Evolutionary conservation across 2,888 invertebrate species (phyloP), one percentile per base, ranked within the genome.

Genomic region (Ichneumoninae sp.): DNA sequence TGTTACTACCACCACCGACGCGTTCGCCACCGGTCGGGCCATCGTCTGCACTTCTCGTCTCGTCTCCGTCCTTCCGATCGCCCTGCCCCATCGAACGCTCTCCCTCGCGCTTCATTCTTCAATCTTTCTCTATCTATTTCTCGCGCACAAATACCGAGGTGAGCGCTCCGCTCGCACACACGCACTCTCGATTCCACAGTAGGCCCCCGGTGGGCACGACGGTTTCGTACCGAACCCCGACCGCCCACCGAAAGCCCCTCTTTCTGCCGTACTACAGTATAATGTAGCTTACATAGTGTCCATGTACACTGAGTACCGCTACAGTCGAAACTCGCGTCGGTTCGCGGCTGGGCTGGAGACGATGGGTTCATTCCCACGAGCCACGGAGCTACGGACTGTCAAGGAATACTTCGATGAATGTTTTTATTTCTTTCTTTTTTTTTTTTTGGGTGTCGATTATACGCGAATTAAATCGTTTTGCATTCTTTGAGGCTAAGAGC

Each of bases 171-270:
- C 66, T 70, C 47, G 75, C 76, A 71, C 71, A 60, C 69, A 60
- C 75, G 80, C 80, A 80, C 84, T 77, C 84, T 68, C 74, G 73
- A 57, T 75, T 80, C 60, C 66, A 73, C 80, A 65, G 69, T 79
- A 44, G 26, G n/a, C 71, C 66, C 69, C 68, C 81, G 80, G 74
- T 75, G 69, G 70, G 68, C 69, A 84, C 81, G 73, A 57, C 81
- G 52, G 54, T 84, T 84, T 84, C 84, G 84, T 78, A 81, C 73
- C 44, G 26, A 74, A 81, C 71, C 77, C 47, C 74, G 52, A 74
- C 69, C 77, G 52, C 74, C 73, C 74, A 77, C 69, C 57, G 69
- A 54, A 68, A 16, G 52, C 68, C 73, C 73, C 40, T 30, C 57
- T 66, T 22, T 36, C 47, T 19, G 40, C 10, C 65, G 19, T 69